Conservation (phyloP, 2,113 vertebrate genomes). For the Hippocampus guttulatus region DNA sequence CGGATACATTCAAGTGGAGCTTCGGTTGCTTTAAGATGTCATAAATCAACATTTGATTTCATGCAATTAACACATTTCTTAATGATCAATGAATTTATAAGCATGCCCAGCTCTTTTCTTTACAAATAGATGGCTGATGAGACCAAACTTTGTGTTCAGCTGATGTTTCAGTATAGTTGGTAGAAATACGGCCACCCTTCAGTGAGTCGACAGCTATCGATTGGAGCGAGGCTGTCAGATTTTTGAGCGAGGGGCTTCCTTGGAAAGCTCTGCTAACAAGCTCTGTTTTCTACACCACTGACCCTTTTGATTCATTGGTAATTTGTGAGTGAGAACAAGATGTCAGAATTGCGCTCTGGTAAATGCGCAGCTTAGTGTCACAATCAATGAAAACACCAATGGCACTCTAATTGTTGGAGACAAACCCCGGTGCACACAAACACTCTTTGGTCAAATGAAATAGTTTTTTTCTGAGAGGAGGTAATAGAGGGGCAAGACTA, state of each 20-base stretch:
- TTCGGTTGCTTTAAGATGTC: no score
- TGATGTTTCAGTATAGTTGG: constrained; percentile 30
- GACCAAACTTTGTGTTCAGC: constrained; percentile 32
- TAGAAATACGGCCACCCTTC: constrained; percentile 39
- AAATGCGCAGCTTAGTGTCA: constrained; percentile 59
- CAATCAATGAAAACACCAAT: constrained; percentile 58
- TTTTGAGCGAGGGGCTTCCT: constrained; percentile 52
- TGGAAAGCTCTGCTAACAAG: constrained; percentile 56
- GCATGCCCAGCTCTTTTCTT: no score
- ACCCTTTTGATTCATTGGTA: constrained; percentile 60
- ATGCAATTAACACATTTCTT: no score
- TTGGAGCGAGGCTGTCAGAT: constrained; percentile 50
- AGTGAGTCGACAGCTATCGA: constrained; percentile 61
- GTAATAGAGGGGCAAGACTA: constrained; percentile 35
- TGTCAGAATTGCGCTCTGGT: constrained; percentile 37
- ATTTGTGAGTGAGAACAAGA: constrained; percentile 32
- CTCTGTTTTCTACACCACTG: constrained; percentile 36
- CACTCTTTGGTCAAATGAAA: constrained; percentile 18
- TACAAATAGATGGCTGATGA: neutral
- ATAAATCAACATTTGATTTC: no score
- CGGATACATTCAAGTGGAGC: no score
- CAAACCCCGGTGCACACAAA: constrained; percentile 11
- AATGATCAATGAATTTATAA: no score
- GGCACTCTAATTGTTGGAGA: constrained; percentile 22
- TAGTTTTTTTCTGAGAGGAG: constrained; percentile 38